Percentiles rank a stretch among this genome's conserved stretches.
phyloP scores from a whole-genome alignment of 2,797 vertebrate genomes.

The Xerus rutilus region DNA sequence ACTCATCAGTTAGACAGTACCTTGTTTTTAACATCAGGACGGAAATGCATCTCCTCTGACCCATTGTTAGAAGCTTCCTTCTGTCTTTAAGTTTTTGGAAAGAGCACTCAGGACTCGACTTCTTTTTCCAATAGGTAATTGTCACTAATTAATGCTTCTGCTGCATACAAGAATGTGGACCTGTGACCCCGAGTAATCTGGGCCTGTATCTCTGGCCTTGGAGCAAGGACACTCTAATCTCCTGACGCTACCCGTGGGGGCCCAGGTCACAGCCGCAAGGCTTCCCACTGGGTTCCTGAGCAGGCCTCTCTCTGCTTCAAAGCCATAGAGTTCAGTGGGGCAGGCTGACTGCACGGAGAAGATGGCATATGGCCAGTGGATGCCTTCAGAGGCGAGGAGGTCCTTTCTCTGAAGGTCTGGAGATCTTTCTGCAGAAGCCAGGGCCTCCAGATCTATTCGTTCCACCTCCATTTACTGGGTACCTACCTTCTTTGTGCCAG shows the following conservation, averaged over 20 bases:
- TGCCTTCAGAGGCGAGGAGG: conserved; percentile 42
- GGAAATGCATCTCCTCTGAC: conserved; percentile 99
- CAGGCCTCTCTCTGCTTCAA: conserved; percentile 69
- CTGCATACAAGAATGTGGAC: conserved; percentile 88
- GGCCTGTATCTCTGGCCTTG: conserved; percentile 86
- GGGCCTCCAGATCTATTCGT: background rate
- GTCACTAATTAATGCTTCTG: conserved; percentile 90
- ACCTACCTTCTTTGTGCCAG: background rate
- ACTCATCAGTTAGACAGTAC: conserved; percentile 94
- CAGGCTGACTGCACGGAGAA: conserved; percentile 57
- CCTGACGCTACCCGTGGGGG: conserved; percentile 65
- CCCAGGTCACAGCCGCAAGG: conserved; percentile 64
- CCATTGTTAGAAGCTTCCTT: conserved; percentile 99
- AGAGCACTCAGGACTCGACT: conserved; percentile 86
- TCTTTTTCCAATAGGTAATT: conserved; percentile 92
- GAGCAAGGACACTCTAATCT: conserved; percentile 86
- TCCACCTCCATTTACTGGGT: background rate
- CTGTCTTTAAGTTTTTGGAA: conserved; percentile 94
- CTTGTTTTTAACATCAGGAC: conserved; percentile 93
- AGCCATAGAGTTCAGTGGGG: conserved; percentile 67
- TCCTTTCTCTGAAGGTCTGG: conserved; percentile 30
- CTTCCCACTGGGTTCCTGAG: conserved; percentile 73
- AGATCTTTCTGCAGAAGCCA: conserved; percentile 50
- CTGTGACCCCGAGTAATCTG: conserved; percentile 89
- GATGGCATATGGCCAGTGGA: conserved; percentile 66